Evolutionary conservation across 1,140 invertebrate genomes (phyloP).

Genomic region (Aradophagus sp.): DNA sequence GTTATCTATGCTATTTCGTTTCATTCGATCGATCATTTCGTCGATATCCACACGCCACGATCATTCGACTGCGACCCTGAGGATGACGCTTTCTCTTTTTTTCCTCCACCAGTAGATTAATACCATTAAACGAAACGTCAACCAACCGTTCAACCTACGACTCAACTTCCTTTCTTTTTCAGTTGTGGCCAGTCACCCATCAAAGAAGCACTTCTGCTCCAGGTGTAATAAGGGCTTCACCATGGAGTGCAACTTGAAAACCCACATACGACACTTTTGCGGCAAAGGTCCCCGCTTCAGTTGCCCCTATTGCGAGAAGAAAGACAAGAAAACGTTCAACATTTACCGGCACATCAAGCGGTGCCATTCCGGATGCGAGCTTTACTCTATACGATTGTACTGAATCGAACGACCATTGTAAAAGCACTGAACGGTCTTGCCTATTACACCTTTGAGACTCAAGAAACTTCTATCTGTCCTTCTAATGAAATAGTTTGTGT

Average conservation of each 20-base stretch:
- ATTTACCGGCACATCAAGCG: constrained; percentile 69
- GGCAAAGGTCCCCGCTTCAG: constrained; percentile 74
- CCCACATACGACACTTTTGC: constrained; percentile 63
- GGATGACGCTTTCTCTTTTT: too few species aligned
- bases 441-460: too few species aligned
- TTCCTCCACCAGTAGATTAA: too few species aligned
- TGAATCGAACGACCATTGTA: constrained; percentile 11
- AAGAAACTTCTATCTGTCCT: too few species aligned
- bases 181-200: constrained; percentile 6
- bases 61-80: too few species aligned
- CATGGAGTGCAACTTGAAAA: constrained; percentile 13
- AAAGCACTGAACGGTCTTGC: too few species aligned
- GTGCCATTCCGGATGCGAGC: constrained; percentile 55
- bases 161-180: constrained; percentile 37
- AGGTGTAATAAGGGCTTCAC: constrained; percentile 56
- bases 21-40: too few species aligned
- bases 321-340: constrained; percentile 60
- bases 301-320: constrained; percentile 69
- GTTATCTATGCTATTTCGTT: too few species aligned
- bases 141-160: not conserved
- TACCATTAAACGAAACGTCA: too few species aligned
- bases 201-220: constrained; percentile 40
- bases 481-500: too few species aligned
- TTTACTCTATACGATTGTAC: constrained; percentile 49
- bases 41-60: too few species aligned